A percentile compares a stretch with the other conserved stretches of the same genome.
Evolutionary conservation across 2,888 invertebrate genomes (phyloP).

Genomic region (Mythimna loreyi): DNA sequence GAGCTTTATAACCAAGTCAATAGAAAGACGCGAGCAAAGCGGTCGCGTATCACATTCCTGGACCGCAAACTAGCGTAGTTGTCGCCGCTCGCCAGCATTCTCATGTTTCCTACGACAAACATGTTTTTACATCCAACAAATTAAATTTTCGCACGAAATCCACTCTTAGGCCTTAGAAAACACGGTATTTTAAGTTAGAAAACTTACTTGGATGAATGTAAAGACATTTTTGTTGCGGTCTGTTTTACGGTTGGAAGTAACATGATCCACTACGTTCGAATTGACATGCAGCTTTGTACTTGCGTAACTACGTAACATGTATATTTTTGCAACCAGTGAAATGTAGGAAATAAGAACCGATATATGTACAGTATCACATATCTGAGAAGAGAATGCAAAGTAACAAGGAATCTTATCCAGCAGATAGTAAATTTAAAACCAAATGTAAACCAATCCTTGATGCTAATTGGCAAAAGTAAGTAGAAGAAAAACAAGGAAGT

Average conservation of each 20-base stretch:
- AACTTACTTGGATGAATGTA: constrained; percentile 45
- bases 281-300: constrained; percentile 65
- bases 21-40: constrained; percentile 71
- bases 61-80: constrained; percentile 78
- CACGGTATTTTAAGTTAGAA: constrained; percentile 56
- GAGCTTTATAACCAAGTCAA: constrained; percentile 64
- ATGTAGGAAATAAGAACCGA: constrained; percentile 19
- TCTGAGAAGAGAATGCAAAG: constrained; percentile 6
- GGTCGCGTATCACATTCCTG: constrained; percentile 74
- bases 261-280: constrained; percentile 66
- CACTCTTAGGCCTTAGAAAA: constrained; percentile 66
- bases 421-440: neutral
- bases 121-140: constrained; percentile 66
- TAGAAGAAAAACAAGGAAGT: constrained; percentile 38
- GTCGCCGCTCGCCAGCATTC: constrained; percentile 76
- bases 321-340: constrained; percentile 53
- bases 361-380: constrained; percentile 1
- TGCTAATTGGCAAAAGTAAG: neutral
- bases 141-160: constrained; percentile 63
- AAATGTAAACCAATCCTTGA: constrained; percentile 3
- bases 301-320: constrained; percentile 49
- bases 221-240: constrained; percentile 64
- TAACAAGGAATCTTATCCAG: constrained; percentile 6
- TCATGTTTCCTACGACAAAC: constrained; percentile 76
- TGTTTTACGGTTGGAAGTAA: constrained; percentile 72